Percentiles rank a stretch among this genome's conserved stretches.
These are phyloP conservation scores for Ennomos quercinarius DNA, from an alignment of 2,888 invertebrate species.

Conservation along the genomic window DNA sequence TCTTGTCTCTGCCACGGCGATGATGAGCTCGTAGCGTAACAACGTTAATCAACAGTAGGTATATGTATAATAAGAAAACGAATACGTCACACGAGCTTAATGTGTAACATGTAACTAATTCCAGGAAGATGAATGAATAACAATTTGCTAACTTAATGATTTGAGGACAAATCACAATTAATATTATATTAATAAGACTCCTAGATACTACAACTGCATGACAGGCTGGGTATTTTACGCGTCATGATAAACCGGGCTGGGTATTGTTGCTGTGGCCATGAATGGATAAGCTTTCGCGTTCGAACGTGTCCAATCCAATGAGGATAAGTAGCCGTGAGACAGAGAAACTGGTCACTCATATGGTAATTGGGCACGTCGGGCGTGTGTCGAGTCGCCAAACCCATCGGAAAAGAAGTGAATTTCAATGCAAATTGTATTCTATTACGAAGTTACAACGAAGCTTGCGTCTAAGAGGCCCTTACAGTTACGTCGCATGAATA, in stretches of 20 bases:
- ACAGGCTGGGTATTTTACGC: constrained; percentile 9
- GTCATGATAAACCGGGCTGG: constrained; percentile 16
- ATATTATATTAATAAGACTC: background rate
- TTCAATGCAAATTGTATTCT: constrained; percentile 51
- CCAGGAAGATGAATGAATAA: constrained; percentile 39
- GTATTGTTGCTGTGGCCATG: constrained; percentile 11
- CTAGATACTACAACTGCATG: background rate
- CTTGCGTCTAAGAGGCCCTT: constrained; percentile 50
- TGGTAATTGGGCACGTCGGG: constrained; percentile 34
- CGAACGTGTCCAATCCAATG: constrained; percentile 22
- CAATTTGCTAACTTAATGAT: constrained; percentile 10
- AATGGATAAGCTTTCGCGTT: constrained; percentile 21
- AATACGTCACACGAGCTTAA: constrained; percentile 34
- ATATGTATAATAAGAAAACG: constrained; percentile 39
- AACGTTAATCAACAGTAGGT: constrained; percentile 36
- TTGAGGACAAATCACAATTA: background rate
- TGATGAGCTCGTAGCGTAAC: constrained; percentile 31
- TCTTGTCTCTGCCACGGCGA: constrained; percentile 20
- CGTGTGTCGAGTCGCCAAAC: constrained; percentile 32
- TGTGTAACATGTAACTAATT: constrained; percentile 34
- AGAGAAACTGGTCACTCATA: constrained; percentile 28
- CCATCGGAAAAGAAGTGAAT: constrained; percentile 46
- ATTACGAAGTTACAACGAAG: constrained; percentile 47
- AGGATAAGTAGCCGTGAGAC: constrained; percentile 21
- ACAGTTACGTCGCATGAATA: constrained; percentile 41